Percentiles rank a stretch among this genome's conserved stretches.
Evolutionary conservation across 1,140 invertebrate genomes (phyloP).

Genomic region (Lordiphosa stackelbergi): DNA sequence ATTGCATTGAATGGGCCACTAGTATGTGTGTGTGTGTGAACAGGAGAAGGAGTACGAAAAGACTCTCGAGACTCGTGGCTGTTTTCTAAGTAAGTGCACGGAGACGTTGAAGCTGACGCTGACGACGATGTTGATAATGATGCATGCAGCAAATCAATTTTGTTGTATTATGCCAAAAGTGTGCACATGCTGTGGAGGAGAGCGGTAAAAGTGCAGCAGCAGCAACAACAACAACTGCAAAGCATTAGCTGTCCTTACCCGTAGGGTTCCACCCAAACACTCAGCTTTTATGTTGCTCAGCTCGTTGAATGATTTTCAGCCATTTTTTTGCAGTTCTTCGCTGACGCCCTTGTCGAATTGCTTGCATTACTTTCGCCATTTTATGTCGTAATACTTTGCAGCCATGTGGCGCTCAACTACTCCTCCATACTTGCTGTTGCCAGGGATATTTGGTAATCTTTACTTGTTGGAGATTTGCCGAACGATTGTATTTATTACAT

Average conservation of each 20-base stretch:
- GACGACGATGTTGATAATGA: conserved; percentile 63
- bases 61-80: conserved; percentile 2
- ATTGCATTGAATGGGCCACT: conserved; percentile 61
- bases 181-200: conserved; percentile 39
- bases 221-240: conserved; percentile 8
- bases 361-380: conserved; percentile 29
- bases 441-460: too few species aligned
- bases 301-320: conserved; percentile 55
- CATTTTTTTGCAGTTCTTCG: conserved; percentile 32
- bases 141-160: conserved; percentile 73
- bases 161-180: conserved; percentile 73
- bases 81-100: conserved; percentile 50
- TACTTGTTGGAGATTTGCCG: too few species aligned
- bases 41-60: conserved; percentile 13
- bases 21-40: conserved; percentile 24
- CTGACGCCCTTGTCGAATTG: conserved; percentile 3
- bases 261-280: conserved; percentile 55
- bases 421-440: neutral
- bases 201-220: conserved; percentile 27
- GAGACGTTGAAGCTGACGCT: conserved; percentile 19
- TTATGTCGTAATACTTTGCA: conserved; percentile 64
- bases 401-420: conserved; percentile 50
- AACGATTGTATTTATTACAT: too few species aligned
- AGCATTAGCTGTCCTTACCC: conserved; percentile 30
- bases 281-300: conserved; percentile 59